phyloP scores from a whole-genome alignment of 2,888 invertebrate species.

The Dasysyrphus tricinctus region DNA sequence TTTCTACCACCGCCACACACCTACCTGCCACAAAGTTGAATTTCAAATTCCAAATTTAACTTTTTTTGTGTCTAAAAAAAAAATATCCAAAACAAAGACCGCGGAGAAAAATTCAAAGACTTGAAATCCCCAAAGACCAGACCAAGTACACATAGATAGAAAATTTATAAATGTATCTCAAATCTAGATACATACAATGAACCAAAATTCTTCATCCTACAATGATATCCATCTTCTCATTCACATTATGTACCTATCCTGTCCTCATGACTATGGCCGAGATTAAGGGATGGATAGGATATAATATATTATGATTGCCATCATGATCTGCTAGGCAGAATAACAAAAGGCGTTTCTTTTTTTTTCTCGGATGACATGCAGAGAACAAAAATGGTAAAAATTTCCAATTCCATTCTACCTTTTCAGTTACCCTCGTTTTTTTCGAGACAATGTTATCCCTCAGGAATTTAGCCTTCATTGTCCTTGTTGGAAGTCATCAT shows the following conservation, averaged over 20 bases:
- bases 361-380: constrained; percentile 20
- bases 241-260: constrained; percentile 11
- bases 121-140: constrained; percentile 35
- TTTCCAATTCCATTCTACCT: constrained; percentile 57
- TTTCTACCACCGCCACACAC: constrained; percentile 20
- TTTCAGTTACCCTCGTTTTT: constrained; percentile 26
- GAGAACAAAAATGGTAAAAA: constrained; percentile 57
- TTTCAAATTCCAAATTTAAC: constrained; percentile 42
- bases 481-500: neutral
- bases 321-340: constrained; percentile 4
- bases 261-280: constrained; percentile 24
- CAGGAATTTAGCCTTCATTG: constrained; percentile 32
- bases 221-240: constrained; percentile 43
- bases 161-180: constrained; percentile 48
- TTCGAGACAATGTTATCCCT: constrained; percentile 45
- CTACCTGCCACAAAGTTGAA: constrained; percentile 54
- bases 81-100: constrained; percentile 15
- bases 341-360: constrained; percentile 60
- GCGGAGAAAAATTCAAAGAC: constrained; percentile 34
- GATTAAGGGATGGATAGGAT: constrained; percentile 59
- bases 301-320: neutral
- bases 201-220: constrained; percentile 53
- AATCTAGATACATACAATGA: constrained; percentile 66
- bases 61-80: neutral
- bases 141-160: neutral